Evolutionary conservation across 2,113 vertebrate genomes (phyloP).

Genomic region (Sorex araneus): DNA sequence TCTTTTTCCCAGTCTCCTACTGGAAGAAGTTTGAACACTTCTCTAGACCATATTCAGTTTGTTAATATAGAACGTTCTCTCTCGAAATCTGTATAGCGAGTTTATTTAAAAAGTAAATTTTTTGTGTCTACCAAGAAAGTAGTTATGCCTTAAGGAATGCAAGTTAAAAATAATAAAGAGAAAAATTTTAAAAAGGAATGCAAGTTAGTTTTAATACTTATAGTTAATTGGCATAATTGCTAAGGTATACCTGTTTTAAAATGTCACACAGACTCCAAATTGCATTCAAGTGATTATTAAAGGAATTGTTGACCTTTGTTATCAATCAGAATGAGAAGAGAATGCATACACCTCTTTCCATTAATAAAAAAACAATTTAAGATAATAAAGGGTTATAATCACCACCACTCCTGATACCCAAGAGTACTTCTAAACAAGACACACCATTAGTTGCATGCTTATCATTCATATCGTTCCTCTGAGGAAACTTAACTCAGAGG

Average conservation of each 20-base stretch:
- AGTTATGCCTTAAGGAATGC: background rate
- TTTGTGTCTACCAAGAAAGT: background rate
- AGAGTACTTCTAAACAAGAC: background rate
- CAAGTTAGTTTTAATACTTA: slow-evolving; percentile 12
- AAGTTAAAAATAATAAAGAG: background rate
- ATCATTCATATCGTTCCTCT: background rate
- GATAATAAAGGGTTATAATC: background rate
- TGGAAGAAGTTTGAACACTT: background rate
- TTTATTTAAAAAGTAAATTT: slow-evolving; percentile 9
- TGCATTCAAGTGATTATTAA: background rate
- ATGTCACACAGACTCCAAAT: background rate
- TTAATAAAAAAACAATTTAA: background rate
- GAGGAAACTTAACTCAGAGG: background rate
- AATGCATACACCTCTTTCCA: background rate
- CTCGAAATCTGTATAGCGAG: background rate
- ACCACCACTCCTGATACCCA: background rate
- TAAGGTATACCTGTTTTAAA: background rate
- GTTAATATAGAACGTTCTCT: background rate
- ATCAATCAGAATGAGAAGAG: background rate
- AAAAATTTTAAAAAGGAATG: background rate
- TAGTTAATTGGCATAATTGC: background rate
- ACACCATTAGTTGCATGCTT: too few species aligned
- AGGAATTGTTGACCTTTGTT: background rate
- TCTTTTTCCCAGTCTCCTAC: too few species aligned
- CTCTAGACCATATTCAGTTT: background rate